These are phyloP conservation scores for Numenius arquata DNA, from an alignment of 2,113 vertebrate species.

Conservation along the genomic window DNA sequence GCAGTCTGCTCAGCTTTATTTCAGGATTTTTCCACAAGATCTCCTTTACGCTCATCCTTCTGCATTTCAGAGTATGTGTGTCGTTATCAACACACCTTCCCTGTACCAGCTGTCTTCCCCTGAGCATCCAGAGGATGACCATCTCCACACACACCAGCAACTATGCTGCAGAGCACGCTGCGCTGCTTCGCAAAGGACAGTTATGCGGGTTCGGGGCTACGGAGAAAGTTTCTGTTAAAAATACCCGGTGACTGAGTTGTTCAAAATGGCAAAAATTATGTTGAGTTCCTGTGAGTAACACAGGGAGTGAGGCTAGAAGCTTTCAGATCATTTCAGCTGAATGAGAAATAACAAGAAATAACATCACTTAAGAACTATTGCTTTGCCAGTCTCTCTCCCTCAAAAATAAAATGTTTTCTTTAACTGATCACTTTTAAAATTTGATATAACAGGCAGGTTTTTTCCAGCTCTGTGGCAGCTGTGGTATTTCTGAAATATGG, in stretches of 20 bases:
- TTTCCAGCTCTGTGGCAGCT: not conserved
- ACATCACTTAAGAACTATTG: not conserved
- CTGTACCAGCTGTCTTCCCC: not conserved
- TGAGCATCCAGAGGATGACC: not conserved
- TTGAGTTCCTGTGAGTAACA: not conserved
- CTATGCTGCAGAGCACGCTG: no score
- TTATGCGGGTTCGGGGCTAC: not conserved
- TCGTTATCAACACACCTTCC: not conserved
- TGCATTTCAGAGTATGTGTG: not conserved
- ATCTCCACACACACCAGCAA: not conserved
- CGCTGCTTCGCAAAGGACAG: not conserved
- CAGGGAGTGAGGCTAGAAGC: not conserved
- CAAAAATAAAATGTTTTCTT: not conserved
- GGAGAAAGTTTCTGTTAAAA: not conserved
- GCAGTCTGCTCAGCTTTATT: not conserved
- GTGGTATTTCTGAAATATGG: not conserved
- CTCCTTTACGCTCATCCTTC: not conserved
- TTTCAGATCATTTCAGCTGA: not conserved
- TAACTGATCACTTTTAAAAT: not conserved
- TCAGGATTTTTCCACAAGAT: not conserved
- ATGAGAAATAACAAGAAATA: not conserved
- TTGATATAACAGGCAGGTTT: not conserved
- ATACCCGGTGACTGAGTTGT: not conserved
- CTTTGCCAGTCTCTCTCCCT: not conserved
- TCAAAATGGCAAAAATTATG: not conserved